Percentiles rank a stretch among this genome's conserved stretches.
These are phyloP conservation scores for Eupeodes luniger DNA, from an alignment of 2,888 invertebrate genomes.

Conservation along the genomic window DNA sequence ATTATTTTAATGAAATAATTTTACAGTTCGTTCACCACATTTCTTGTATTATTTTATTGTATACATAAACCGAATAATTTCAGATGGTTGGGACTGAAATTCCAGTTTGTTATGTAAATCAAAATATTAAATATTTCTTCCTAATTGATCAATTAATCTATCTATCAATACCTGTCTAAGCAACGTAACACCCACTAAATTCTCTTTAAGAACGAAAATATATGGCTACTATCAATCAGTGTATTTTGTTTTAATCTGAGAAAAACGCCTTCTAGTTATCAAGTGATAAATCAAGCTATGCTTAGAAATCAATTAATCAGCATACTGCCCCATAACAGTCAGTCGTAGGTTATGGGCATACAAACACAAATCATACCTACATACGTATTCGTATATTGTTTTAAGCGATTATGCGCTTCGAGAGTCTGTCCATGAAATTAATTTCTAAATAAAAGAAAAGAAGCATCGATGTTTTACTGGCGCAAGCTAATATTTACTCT, in stretches of 20 bases:
- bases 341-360: background rate
- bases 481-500: constrained; percentile 48
- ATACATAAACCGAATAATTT: background rate
- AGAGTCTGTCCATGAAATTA: constrained; percentile 41
- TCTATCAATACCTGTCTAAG: constrained; percentile 46
- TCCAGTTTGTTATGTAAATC: constrained; percentile 14
- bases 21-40: background rate
- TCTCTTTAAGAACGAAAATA: background rate
- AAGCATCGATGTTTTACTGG: constrained; percentile 42
- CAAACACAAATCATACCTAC: too few relatives aligned
- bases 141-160: constrained; percentile 37
- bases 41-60: too few relatives aligned
- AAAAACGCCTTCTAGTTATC: constrained; percentile 52
- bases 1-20: too few relatives aligned
- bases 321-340: background rate
- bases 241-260: background rate
- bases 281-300: constrained; percentile 54
- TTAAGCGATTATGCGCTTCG: constrained; percentile 24
- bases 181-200: constrained; percentile 48
- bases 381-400: background rate
- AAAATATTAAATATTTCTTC: background rate
- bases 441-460: constrained; percentile 11
- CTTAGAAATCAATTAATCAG: constrained; percentile 52
- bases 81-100: background rate
- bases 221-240: constrained; percentile 12